Percentiles rank a stretch among this genome's conserved stretches.
Evolutionary conservation across 2,113 vertebrate genomes (phyloP).

Genomic region (Dunckerocampus dactyliophorus): DNA sequence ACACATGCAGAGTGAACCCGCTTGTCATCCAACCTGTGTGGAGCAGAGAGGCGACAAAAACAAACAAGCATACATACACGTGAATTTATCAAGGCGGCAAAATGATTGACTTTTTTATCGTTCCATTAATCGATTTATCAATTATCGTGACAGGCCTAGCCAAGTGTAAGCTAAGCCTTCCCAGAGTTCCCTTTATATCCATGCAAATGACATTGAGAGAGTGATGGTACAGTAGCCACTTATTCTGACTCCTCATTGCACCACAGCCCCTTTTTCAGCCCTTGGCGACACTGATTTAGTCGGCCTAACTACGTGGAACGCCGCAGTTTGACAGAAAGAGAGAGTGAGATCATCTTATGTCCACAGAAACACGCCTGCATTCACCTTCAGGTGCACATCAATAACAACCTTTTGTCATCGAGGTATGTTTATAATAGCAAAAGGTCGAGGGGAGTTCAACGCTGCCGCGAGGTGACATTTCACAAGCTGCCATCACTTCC

Average conservation of each 20-base stretch:
- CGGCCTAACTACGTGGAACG: not conserved
- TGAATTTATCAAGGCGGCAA: too few species aligned
- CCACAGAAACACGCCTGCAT: constrained; percentile 49
- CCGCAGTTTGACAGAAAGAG: not conserved
- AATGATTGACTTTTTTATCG: too few species aligned
- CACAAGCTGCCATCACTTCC: constrained; percentile 62
- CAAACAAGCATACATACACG: too few species aligned
- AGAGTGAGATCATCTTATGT: constrained; percentile 28
- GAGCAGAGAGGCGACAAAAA: too few species aligned
- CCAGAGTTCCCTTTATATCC: constrained; percentile 12
- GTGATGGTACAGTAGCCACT: not conserved
- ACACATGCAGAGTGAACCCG: too few species aligned
- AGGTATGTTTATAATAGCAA: constrained; percentile 64
- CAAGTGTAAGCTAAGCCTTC: constrained; percentile 14
- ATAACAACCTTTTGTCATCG: constrained; percentile 61
- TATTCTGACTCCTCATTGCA: too few species aligned
- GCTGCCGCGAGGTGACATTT: constrained; percentile 53
- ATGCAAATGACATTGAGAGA: constrained; percentile 13
- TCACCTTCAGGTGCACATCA: constrained; percentile 68
- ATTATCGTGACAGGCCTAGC: too few species aligned
- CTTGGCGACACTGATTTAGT: constrained; percentile 57
- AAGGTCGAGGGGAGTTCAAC: constrained; percentile 55
- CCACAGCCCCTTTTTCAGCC: constrained; percentile 36
- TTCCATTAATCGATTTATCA: too few species aligned
- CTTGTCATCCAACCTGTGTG: too few species aligned